Conservation (phyloP, 2,888 invertebrate species). For the Bruchidius siliquastri region DNA sequence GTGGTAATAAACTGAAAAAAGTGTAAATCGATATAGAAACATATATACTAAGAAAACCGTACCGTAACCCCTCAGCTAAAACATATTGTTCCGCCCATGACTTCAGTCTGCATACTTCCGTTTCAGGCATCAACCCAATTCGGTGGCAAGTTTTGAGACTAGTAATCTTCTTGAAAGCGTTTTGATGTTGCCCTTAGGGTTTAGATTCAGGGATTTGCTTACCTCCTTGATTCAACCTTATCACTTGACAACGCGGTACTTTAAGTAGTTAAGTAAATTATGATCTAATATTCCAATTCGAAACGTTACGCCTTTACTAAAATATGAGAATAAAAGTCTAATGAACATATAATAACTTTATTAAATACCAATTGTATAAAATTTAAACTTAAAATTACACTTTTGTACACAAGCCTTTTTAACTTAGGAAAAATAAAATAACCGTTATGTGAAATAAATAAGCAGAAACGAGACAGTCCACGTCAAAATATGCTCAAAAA, state of each 20-base stretch:
- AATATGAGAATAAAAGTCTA: not conserved
- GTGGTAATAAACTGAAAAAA: too few relatives aligned
- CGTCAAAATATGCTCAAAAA: not conserved
- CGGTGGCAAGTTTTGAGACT: not conserved
- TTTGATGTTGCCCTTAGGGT: not conserved
- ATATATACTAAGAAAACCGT: too few relatives aligned
- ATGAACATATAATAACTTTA: not conserved
- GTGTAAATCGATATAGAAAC: too few relatives aligned
- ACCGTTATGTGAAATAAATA: not conserved
- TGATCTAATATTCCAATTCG: too few relatives aligned
- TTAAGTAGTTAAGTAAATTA: too few relatives aligned
- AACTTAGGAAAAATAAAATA: conserved; percentile 9
- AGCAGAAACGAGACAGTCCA: not conserved
- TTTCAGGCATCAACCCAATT: not conserved
- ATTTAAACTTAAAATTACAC: conserved; percentile 11
- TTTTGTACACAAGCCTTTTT: conserved; percentile 12
- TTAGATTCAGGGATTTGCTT: not conserved
- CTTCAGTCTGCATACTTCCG: not conserved
- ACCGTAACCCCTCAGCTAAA: not conserved
- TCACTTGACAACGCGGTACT: not conserved
- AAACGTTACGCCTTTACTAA: too few relatives aligned
- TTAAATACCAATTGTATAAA: conserved; percentile 5
- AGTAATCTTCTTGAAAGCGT: not conserved
- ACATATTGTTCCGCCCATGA: not conserved
- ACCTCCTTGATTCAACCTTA: not conserved